These are phyloP conservation scores for Ptilorrhoa leucosticta DNA, from an alignment of 2,113 vertebrate species.

Conservation along the genomic window DNA sequence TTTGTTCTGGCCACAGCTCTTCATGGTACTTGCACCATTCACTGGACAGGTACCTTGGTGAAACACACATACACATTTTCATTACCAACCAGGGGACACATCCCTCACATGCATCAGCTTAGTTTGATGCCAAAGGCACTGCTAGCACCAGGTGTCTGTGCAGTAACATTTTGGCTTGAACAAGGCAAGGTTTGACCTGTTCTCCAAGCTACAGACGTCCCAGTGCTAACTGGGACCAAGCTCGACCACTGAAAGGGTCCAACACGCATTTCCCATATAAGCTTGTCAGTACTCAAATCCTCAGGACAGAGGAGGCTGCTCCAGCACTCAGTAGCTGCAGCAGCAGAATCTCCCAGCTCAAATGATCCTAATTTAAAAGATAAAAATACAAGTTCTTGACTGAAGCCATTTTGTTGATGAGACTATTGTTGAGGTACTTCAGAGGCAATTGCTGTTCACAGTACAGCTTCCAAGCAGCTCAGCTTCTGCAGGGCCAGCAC, in stretches of 20 bases:
- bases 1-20: not conserved
- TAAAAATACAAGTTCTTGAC: not conserved
- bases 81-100: not conserved
- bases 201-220: not conserved
- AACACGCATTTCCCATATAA: fast-evolving
- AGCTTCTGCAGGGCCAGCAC: not conserved
- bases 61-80: fast-evolving
- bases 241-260: not conserved
- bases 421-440: not conserved
- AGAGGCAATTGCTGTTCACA: not conserved
- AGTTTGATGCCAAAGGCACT: not conserved
- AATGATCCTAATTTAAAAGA: not conserved
- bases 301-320: not conserved
- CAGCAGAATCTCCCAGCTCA: not conserved
- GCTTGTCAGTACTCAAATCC: not conserved
- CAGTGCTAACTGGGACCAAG: not conserved
- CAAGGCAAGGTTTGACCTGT: not conserved
- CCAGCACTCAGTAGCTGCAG: not conserved
- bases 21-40: not conserved
- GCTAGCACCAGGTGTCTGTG: not conserved
- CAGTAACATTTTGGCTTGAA: not conserved
- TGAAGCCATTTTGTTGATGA: not conserved
- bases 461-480: not conserved
- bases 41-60: not conserved
- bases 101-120: not conserved